A percentile compares a stretch with the other conserved stretches of the same genome.
Evolutionary conservation across 2,888 invertebrate species (phyloP).

Genomic region (Latrodectus hesperus): DNA sequence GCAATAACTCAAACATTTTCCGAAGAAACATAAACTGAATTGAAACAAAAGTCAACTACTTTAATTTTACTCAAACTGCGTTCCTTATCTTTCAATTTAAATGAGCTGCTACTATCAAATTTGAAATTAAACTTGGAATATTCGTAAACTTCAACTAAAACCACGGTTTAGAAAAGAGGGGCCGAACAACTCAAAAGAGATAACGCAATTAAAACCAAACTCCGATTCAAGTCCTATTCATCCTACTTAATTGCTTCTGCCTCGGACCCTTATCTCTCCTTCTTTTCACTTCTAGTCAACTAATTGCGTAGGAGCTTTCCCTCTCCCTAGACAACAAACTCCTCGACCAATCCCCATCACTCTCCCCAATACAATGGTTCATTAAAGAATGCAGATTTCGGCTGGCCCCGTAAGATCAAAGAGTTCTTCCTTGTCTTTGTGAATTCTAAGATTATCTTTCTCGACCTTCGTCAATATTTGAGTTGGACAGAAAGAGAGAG

Average conservation of each 20-base stretch:
- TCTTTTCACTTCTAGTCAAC: neutral
- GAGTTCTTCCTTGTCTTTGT: constrained; percentile 8
- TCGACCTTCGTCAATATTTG: constrained; percentile 27
- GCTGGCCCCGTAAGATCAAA: constrained; percentile 12
- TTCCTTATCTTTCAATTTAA: too few relatives aligned
- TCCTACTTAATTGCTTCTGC: constrained; percentile 27
- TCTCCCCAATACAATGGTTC: constrained; percentile 20
- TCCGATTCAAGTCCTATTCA: constrained; percentile 11
- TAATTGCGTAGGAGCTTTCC: constrained; percentile 3
- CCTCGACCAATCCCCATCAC: neutral
- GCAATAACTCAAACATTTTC: too few relatives aligned
- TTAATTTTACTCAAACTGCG: too few relatives aligned
- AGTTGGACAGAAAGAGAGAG: neutral
- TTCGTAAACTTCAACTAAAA: neutral
- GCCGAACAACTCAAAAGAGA: neutral
- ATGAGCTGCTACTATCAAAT: neutral
- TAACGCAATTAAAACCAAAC: constrained; percentile 31
- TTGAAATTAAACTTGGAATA: neutral
- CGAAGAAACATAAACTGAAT: too few relatives aligned
- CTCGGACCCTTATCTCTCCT: neutral
- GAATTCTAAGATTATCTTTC: constrained; percentile 7
- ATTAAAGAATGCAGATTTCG: constrained; percentile 31
- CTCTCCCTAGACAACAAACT: constrained; percentile 5
- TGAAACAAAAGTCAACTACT: too few relatives aligned
- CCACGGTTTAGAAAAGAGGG: neutral